Percentiles rank a stretch among this genome's conserved stretches.
Conservation (phyloP, 2,797 vertebrate species). For the Ispidina lecontei region DNA sequence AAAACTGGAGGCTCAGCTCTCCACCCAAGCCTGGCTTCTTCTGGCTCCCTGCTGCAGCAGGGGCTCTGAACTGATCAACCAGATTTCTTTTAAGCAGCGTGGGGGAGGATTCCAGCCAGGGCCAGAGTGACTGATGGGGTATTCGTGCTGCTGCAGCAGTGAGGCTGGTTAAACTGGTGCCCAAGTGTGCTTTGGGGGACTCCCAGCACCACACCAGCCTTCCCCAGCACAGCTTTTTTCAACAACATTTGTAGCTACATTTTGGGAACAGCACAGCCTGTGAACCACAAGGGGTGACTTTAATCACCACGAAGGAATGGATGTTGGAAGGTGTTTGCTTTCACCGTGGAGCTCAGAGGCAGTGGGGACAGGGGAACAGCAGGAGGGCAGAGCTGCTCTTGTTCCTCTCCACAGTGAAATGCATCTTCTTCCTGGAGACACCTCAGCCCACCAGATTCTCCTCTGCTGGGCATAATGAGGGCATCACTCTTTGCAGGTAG, state of each 20-base stretch:
- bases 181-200: rapidly evolving
- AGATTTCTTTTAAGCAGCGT: rapidly evolving
- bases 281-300: not conserved
- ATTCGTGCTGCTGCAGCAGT: not conserved
- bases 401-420: not conserved
- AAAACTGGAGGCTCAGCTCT: not conserved
- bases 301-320: not conserved
- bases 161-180: not conserved
- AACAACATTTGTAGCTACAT: not conserved
- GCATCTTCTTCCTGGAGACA: slow-evolving; percentile 21
- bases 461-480: slow-evolving; percentile 45
- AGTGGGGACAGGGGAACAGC: not conserved
- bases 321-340: slow-evolving; percentile 20
- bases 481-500: slow-evolving; percentile 59
- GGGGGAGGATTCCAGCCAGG: not conserved
- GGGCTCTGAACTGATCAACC: not conserved
- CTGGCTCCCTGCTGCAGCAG: not conserved
- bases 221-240: not conserved
- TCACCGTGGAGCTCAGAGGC: not conserved
- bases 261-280: not conserved
- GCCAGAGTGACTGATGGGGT: rapidly evolving
- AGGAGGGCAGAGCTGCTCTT: slow-evolving; percentile 17
- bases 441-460: not conserved
- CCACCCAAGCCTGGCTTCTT: not conserved
- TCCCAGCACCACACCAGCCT: not conserved